phyloP scores from a whole-genome alignment of 2,113 vertebrate genomes.

The Aegotheles bennettii region DNA sequence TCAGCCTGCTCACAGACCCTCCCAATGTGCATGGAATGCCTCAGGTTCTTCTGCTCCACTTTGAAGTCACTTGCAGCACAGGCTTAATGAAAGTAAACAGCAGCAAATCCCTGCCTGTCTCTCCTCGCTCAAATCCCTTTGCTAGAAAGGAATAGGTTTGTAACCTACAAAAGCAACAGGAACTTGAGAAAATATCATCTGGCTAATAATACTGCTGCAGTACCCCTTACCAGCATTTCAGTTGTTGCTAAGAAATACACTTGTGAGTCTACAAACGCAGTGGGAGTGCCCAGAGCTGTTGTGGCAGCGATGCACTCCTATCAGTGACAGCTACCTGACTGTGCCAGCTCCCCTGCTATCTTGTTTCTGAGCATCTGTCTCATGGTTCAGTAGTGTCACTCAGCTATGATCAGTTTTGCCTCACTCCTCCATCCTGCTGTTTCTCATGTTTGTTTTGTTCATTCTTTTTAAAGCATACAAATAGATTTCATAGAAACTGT shows the following conservation, averaged over 20 bases:
- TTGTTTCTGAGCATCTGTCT: not conserved
- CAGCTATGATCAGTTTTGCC: not conserved
- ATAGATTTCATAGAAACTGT: not conserved
- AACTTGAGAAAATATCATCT: not conserved
- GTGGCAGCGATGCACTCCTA: fast-evolving
- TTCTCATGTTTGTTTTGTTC: not conserved
- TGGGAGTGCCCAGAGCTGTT: not conserved
- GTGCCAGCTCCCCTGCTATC: not conserved
- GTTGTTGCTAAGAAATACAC: not conserved
- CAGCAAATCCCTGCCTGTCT: not conserved
- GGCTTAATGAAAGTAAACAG: not conserved
- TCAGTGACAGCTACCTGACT: not conserved
- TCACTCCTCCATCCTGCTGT: not conserved
- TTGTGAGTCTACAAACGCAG: not conserved
- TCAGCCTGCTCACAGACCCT: not conserved
- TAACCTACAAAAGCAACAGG: not conserved
- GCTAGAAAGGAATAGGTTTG: not conserved
- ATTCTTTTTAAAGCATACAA: not conserved
- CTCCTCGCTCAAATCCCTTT: not conserved
- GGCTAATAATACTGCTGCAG: not conserved
- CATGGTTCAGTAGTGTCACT: not conserved
- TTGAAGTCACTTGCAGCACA: not conserved
- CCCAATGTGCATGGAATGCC: not conserved
- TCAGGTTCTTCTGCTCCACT: not conserved
- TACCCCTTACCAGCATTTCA: not conserved